A percentile compares a stretch with the other conserved stretches of the same genome.
Evolutionary conservation across 2,797 vertebrate genomes (phyloP).

Genomic region (Labroides dimidiatus): DNA sequence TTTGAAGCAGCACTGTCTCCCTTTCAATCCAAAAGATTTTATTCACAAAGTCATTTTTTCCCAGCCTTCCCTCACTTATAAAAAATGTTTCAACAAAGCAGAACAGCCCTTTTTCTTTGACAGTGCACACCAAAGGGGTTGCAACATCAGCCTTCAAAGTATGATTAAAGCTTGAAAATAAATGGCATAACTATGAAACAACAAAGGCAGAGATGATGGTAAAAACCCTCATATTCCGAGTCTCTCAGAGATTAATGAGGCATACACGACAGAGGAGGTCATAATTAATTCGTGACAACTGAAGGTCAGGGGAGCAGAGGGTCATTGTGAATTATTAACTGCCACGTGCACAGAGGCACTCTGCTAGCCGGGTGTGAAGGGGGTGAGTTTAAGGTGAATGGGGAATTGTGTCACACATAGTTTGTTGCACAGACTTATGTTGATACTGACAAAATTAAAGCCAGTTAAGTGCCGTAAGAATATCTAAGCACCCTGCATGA

Average conservation of each 20-base stretch:
- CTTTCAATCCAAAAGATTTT: conserved; percentile 9
- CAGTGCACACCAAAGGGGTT: conserved; percentile 19
- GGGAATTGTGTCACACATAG: conserved; percentile 61
- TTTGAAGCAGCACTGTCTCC: conserved; percentile 28
- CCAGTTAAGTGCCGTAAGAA: neutral
- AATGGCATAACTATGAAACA: conserved; percentile 15
- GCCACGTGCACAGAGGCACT: conserved; percentile 39
- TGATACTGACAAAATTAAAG: conserved; percentile 15
- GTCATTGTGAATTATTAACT: conserved; percentile 80
- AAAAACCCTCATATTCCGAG: conserved; percentile 46
- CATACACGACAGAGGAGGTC: conserved; percentile 53
- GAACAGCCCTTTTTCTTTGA: conserved; percentile 33
- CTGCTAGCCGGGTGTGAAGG: conserved; percentile 64
- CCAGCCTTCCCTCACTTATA: conserved; percentile 23
- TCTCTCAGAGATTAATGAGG: conserved; percentile 66
- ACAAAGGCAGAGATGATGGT: conserved; percentile 51
- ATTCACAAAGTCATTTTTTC: conserved; percentile 6
- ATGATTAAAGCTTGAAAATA: conserved; percentile 34
- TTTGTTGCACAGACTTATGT: conserved; percentile 24
- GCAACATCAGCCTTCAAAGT: conserved; percentile 23
- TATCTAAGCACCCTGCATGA: neutral
- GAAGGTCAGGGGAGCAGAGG: conserved; percentile 73
- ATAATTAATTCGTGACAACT: conserved; percentile 74
- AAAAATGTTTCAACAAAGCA: conserved; percentile 23
- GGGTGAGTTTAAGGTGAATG: conserved; percentile 66